Conservation (phyloP, 2,797 vertebrate genomes). For the Sandelia bainsii region DNA sequence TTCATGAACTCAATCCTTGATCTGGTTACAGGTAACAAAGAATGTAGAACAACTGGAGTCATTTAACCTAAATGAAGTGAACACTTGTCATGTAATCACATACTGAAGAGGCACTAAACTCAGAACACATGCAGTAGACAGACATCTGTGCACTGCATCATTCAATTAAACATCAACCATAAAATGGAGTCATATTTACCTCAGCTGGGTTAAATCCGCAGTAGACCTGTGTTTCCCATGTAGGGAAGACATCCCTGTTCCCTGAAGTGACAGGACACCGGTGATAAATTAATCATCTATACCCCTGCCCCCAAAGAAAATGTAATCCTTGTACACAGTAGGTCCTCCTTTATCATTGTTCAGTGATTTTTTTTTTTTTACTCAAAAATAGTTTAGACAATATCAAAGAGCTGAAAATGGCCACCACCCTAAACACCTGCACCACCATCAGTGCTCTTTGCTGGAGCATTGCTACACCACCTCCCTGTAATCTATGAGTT, state of each 20-base stretch:
- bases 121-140: constrained; percentile 7
- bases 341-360: neutral
- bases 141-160: constrained; percentile 4
- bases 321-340: neutral
- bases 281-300: neutral
- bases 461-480: neutral
- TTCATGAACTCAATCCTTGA: too few species aligned
- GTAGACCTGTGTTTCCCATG: too few species aligned
- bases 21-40: too few species aligned
- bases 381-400: neutral
- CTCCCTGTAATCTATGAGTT: too few species aligned
- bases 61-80: neutral
- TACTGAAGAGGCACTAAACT: too few species aligned
- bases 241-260: too few species aligned
- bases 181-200: neutral
- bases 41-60: too few species aligned
- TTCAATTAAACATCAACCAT: neutral
- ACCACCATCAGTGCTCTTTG: neutral
- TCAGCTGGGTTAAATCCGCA: constrained; percentile 7
- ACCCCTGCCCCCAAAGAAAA: neutral
- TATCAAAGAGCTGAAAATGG: constrained; percentile 27
- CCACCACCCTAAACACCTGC: constrained; percentile 43
- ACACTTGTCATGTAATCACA: neutral
- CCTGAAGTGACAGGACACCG: neutral
- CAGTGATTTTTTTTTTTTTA: neutral